Conservation (phyloP, 2,888 invertebrate species). For the Sisyra terminalis region DNA sequence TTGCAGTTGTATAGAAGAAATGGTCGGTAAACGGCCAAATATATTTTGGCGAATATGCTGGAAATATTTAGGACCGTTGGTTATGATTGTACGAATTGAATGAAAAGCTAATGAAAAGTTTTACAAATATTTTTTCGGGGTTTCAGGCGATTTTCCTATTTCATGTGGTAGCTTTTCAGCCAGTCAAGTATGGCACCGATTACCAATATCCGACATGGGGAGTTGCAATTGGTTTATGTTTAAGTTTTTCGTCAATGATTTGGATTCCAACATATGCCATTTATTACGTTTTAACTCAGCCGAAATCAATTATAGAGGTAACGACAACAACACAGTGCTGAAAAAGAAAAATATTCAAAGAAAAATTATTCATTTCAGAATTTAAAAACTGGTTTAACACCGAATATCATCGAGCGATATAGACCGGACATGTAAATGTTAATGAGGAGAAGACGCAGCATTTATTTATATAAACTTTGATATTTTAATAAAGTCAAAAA, state of each 20-base stretch:
- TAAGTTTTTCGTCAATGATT: slow-evolving; percentile 46
- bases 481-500: no score
- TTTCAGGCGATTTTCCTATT: slow-evolving; percentile 43
- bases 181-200: slow-evolving; percentile 34
- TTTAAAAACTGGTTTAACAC: slow-evolving; percentile 1
- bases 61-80: slow-evolving; percentile 38
- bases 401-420: background rate
- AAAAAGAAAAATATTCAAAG: background rate
- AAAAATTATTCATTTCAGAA: background rate
- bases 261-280: slow-evolving; percentile 45
- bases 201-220: slow-evolving; percentile 45
- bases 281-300: slow-evolving; percentile 34
- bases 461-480: no score
- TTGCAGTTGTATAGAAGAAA: slow-evolving; percentile 40
- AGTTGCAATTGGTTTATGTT: slow-evolving; percentile 36
- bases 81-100: slow-evolving; percentile 36
- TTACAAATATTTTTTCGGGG: slow-evolving; percentile 7
- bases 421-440: no score
- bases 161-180: slow-evolving; percentile 38
- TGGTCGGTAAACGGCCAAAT: slow-evolving; percentile 39
- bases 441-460: no score
- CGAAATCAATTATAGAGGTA: slow-evolving; percentile 36
- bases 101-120: background rate
- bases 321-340: slow-evolving; percentile 11
- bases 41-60: slow-evolving; percentile 39